Evolutionary conservation across 2,888 invertebrate genomes (phyloP), one percentile per base, ranked within the genome.

Genomic region (Smittia sp.): DNA sequence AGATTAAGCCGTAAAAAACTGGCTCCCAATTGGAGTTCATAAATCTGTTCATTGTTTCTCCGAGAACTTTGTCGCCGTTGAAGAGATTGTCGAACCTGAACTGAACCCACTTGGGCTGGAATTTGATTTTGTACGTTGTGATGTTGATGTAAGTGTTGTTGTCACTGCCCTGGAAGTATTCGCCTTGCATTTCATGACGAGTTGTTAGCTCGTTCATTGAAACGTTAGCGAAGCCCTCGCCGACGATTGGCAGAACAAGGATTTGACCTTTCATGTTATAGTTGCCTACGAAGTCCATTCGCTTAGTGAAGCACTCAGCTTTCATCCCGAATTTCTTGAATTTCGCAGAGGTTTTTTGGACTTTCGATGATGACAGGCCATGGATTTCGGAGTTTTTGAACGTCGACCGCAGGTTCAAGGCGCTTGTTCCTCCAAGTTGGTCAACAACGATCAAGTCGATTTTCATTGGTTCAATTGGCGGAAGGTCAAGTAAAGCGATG

Each of bases 261-360:
- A 91, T 85, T 65, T 87, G 84, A 18, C 91, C 91, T 63, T 87
- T 85, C 85, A 91, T 85, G 75, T 85, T 84, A 78, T 91, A 91
- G 77, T 90, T 86, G 0, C 87, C 90, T 2, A 88, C 81, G 76
- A 91, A 87, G 78, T 87, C 86, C 79, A 91, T 79, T 39, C 80
- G 78, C 74, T 80, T 6, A 9, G 72, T 72, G 18, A n/a, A 72
- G 1, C 58, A n/a, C 7, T 72, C 72, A n/a, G 58, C 2, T 72
- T 22, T 27, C 9, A 72, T 9, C 13, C 9, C 20, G 27, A 58
- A 72, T 13, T 46, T 52, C 20, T 58, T 72, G 25, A 72, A 72
- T 22, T 46, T 27, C n/a, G 22, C 58, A 18, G 58, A 7, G 1
- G 58, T 58, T 25, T 15, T 25, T 1, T 20, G 15, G 18, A 72